Percentiles rank a stretch among this genome's conserved stretches.
These are phyloP conservation scores for Chiridota heheva DNA, from an alignment of 35 echinoderm and acorn worm species.

Conservation along the genomic window DNA sequence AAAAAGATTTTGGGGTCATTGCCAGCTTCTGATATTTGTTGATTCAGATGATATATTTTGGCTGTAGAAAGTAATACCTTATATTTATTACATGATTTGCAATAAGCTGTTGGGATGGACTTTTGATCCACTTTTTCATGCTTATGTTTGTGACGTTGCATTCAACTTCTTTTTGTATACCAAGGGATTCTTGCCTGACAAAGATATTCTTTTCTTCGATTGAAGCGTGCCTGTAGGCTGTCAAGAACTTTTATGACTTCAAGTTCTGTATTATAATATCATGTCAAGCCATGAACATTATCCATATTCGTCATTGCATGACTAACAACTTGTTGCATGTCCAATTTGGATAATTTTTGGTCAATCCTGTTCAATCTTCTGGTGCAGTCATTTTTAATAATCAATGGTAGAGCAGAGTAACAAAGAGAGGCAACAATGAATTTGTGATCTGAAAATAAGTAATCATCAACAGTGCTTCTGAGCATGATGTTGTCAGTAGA, in stretches of 20 bases:
- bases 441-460: no score
- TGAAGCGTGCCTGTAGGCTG: conserved; percentile 9
- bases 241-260: neutral
- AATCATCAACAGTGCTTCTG: no score
- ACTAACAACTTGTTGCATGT: no score
- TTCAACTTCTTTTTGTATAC: neutral
- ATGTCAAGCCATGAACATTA: no score
- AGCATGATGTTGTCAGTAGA: no score
- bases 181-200: neutral
- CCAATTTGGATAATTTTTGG: no score
- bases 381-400: no score
- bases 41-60: neutral
- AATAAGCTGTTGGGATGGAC: neutral
- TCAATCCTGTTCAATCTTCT: no score
- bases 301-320: no score
- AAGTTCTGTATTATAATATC: conserved; percentile 2
- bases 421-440: no score
- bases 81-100: neutral
- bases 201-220: neutral
- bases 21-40: neutral
- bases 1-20: conserved; percentile 21
- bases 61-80: neutral
- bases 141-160: conserved; percentile 1
- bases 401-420: no score
- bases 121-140: neutral